These are phyloP conservation scores for Castor canadensis DNA, from an alignment of 2,113 vertebrate genomes.

Conservation along the genomic window DNA sequence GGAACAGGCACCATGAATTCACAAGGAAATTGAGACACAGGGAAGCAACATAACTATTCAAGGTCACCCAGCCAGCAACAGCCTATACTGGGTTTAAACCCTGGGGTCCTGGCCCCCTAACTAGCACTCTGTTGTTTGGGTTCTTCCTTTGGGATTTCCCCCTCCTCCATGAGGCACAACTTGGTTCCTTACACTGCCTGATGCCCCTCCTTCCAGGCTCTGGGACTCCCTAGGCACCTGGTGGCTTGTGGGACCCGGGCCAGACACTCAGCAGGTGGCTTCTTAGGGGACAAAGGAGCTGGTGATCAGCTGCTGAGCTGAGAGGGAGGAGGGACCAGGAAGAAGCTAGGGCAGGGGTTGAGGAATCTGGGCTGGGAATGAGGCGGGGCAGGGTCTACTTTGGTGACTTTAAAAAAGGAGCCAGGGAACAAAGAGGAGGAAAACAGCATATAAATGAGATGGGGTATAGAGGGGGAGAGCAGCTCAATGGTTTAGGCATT, in stretches of 20 bases:
- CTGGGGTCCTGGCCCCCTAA: not conserved
- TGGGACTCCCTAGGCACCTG: constrained; percentile 67
- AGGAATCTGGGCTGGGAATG: constrained; percentile 20
- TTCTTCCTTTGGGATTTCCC: constrained; percentile 22
- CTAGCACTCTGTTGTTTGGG: not conserved
- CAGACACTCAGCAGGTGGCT: constrained; percentile 75
- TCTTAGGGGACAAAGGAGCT: constrained; percentile 68
- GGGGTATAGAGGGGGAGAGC: not conserved
- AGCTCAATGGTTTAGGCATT: not conserved
- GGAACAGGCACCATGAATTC: not conserved
- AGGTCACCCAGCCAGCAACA: not conserved
- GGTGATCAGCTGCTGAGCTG: constrained; percentile 64
- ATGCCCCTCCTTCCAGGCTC: not conserved
- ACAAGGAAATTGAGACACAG: constrained; percentile 2
- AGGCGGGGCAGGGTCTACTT: constrained; percentile 23
- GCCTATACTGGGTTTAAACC: not conserved
- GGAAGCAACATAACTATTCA: not conserved
- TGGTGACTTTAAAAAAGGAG: constrained; percentile 59
- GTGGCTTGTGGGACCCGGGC: constrained; percentile 69
- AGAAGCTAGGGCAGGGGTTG: not conserved
- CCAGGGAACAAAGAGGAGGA: constrained; percentile 22
- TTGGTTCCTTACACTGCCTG: not conserved
- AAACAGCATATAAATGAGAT: constrained; percentile 58
- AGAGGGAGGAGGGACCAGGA: constrained; percentile 27
- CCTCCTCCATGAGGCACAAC: not conserved